Conservation (phyloP, 2,888 invertebrate genomes). For the Onchidella celtica region DNA sequence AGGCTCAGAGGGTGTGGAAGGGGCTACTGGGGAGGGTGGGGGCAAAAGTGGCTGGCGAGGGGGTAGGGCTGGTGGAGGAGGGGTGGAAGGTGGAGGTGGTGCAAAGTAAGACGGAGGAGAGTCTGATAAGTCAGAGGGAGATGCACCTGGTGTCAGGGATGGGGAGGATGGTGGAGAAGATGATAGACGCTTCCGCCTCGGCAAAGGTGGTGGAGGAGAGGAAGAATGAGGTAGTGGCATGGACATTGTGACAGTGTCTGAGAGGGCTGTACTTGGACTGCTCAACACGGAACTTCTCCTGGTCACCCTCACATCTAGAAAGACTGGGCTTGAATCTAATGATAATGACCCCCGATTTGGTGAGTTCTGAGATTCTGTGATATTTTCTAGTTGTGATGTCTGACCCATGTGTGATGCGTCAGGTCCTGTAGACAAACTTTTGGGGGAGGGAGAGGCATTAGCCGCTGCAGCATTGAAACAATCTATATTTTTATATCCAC, state of each 20-base stretch:
- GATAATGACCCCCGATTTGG: background rate
- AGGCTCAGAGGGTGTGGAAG: constrained; percentile 3
- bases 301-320: background rate
- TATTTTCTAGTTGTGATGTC: constrained; percentile 20
- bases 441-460: constrained; percentile 2
- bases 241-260: background rate
- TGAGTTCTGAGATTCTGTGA: constrained; percentile 1
- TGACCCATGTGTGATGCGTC: background rate
- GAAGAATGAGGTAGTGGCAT: constrained; percentile 13
- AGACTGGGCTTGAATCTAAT: background rate
- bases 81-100: constrained; percentile 38
- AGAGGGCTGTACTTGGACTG: background rate
- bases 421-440: constrained; percentile 2
- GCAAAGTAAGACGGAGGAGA: constrained; percentile 46
- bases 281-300: background rate
- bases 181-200: background rate
- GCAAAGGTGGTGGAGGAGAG: constrained; percentile 31
- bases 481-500: constrained; percentile 50
- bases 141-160: constrained; percentile 13
- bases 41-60: constrained; percentile 13
- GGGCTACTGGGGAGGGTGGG: background rate
- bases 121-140: constrained; percentile 42
- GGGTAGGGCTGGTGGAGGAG: constrained; percentile 34
- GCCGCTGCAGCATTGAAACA: constrained; percentile 39
- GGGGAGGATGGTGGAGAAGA: constrained; percentile 27